These are phyloP conservation scores for Sebastolobus alascanus DNA, from an alignment of 2,797 vertebrate species.

Conservation along the genomic window DNA sequence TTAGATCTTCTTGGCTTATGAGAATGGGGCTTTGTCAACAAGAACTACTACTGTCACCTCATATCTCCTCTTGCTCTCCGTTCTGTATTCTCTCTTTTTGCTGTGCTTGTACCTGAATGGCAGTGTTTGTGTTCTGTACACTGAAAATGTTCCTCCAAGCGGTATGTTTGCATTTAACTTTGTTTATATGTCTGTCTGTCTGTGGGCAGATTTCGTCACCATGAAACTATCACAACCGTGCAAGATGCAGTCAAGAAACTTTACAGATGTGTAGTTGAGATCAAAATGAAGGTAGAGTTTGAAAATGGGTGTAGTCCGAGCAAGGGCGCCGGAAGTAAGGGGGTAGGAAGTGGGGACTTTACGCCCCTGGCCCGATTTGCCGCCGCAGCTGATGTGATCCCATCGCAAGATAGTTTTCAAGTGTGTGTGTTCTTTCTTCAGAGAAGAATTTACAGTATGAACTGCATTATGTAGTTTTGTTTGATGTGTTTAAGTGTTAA, in stretches of 20 bases:
- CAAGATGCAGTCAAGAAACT: background rate
- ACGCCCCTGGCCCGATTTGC: background rate
- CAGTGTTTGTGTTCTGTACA: background rate
- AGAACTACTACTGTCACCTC: constrained; percentile 47
- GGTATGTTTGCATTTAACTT: background rate
- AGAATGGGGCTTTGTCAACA: constrained; percentile 64
- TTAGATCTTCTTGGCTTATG: constrained; percentile 53
- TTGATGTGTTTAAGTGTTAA: background rate
- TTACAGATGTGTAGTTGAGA: background rate
- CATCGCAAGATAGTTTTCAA: background rate
- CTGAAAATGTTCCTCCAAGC: background rate
- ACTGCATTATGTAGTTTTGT: background rate
- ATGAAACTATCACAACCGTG: background rate
- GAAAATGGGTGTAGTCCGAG: no score
- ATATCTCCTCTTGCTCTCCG: constrained; percentile 36
- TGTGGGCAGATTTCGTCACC: background rate
- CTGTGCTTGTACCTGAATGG: background rate
- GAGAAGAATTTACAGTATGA: background rate
- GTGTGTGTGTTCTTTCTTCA: background rate
- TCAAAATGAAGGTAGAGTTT: background rate
- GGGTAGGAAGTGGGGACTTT: background rate
- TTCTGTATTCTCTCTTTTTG: constrained; percentile 22
- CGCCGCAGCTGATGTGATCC: background rate
- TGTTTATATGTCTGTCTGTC: background rate
- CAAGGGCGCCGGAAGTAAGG: background rate